A percentile compares a stretch with the other conserved stretches of the same genome.
Evolutionary conservation across 2,888 invertebrate species (phyloP).

Genomic region (Synergus umbraculus): DNA sequence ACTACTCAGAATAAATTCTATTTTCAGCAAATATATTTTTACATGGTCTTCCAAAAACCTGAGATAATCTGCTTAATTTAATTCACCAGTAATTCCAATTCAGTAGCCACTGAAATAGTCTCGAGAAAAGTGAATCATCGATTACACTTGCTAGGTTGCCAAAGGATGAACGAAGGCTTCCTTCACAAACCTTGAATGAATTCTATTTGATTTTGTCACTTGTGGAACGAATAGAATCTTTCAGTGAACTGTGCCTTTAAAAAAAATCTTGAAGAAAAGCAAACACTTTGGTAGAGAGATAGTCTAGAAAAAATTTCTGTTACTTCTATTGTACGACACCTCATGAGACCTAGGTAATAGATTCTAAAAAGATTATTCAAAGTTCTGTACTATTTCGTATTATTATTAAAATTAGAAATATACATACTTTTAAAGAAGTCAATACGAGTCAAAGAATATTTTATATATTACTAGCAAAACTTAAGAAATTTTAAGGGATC

Average conservation of each 20-base stretch:
- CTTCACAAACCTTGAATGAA: conserved; percentile 59
- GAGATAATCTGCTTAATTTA: conserved; percentile 4
- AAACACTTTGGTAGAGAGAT: neutral
- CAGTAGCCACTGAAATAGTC: neutral
- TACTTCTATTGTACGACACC: neutral
- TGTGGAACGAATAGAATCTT: conserved; percentile 7
- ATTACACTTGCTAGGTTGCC: conserved; percentile 63
- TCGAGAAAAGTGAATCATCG: conserved; percentile 61
- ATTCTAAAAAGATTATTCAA: neutral
- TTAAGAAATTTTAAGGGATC: no score
- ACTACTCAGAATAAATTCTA: neutral
- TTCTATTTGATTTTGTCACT: conserved; percentile 37
- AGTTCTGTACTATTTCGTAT: neutral
- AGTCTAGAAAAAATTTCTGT: neutral
- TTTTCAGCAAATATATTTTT: neutral
- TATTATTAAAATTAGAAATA: neutral
- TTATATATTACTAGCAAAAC: no score
- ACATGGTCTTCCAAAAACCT: neutral
- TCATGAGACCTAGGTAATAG: neutral
- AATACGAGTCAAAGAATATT: neutral
- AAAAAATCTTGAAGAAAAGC: neutral
- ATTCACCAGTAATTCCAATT: conserved; percentile 4
- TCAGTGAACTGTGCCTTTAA: neutral
- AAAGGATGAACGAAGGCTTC: conserved; percentile 60
- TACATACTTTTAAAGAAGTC: neutral